Conservation (phyloP, 2,113 vertebrate species). For the Sorex araneus region DNA sequence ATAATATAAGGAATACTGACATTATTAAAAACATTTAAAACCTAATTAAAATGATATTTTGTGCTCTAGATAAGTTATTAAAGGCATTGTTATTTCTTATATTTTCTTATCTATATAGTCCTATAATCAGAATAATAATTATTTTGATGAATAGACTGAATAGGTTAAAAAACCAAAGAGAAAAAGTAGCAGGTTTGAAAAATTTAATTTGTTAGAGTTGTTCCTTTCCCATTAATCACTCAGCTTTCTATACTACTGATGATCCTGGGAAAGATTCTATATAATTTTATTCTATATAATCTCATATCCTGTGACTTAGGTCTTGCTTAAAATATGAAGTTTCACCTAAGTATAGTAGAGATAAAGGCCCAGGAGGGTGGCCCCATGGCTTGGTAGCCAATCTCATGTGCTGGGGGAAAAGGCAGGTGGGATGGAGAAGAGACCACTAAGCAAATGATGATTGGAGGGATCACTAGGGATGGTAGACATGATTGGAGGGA, state of each 20-base stretch:
- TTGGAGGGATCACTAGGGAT: no score
- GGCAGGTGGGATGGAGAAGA: no score
- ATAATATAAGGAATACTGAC: background rate
- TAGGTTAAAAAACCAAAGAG: background rate
- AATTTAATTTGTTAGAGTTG: background rate
- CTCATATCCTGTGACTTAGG: background rate
- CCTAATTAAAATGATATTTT: background rate
- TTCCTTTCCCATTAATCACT: background rate
- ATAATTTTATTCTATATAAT: background rate
- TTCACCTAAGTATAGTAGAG: background rate
- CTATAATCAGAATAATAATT: background rate
- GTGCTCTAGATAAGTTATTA: background rate
- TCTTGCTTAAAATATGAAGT: background rate
- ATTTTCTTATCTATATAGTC: background rate
- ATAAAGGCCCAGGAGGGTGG: no score
- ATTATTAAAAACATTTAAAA: slow-evolving; percentile 34
- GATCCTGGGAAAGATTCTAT: background rate
- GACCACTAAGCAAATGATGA: no score
- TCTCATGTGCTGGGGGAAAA: no score
- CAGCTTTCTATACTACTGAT: background rate
- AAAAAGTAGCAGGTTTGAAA: background rate
- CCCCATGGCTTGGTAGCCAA: no score
- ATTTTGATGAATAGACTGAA: background rate
- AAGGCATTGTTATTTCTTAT: background rate
- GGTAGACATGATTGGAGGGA: no score